Base-by-base conservation (phyloP, 2,797 vertebrate species). In the Hemibagrus guttatus region DNA sequence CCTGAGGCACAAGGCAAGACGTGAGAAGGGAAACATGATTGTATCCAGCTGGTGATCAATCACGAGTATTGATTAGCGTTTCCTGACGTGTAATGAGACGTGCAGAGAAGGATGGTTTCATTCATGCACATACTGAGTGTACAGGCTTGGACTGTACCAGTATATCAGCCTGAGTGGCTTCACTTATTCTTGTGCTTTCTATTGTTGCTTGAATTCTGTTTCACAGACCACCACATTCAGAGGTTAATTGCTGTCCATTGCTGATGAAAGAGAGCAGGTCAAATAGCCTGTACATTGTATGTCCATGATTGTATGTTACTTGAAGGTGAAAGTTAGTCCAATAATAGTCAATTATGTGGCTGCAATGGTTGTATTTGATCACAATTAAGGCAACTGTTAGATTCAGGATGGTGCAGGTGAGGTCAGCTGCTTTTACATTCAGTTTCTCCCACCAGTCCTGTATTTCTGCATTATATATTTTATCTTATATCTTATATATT, bases 31-130 rank as follows among this genome's bases (percentile, higher is more conserved):
- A 91, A 86, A 92, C 87, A 88, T 81, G 85, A 89, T 91, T 81
- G 75, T 85, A 88, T 91, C 84, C 71, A 23, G 88, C 86, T 82
- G 84, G 89, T 86, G 75, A 92, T 93, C 90, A 85, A 93, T 90
- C 89, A 80, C 61, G 9, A 66, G 68, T 88, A 89, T 85, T 88
- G 90, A 93, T 91, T 91, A 90, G 84, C 86, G 86, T 92, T 87
- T 85, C 88, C 87, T 88, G 89, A 84, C 46, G 84, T 82, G 63
- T 90, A 91, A 92, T 91, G 90, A 91, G 86, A 69, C 52, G 54
- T 87, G 74, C 59, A 74, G 19, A 64, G 66, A 54, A 49, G 85
- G 86, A 89, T 88, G 85, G 78, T 85, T 88, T 86, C 71, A 85
- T 85, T 88, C 80, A 76, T 63, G 2, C 56, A 82, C 63, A 59